Base-by-base conservation (phyloP, 2,797 vertebrate species). In the Furcifer pardalis region DNA sequence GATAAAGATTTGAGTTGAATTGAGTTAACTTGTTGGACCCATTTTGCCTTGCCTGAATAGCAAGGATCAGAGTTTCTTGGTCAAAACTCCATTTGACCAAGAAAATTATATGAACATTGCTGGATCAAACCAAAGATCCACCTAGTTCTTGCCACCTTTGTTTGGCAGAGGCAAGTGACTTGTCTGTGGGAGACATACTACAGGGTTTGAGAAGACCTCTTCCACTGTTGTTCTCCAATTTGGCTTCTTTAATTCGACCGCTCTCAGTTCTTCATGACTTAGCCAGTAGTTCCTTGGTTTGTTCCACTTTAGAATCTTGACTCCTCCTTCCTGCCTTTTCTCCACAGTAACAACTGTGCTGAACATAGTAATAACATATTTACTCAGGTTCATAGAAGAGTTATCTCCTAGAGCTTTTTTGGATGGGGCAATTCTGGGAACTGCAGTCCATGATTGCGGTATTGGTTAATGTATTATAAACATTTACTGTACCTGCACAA, bases 41-140 rank as follows among this genome's bases (percentile, higher is more conserved):
- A 49, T 91, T 92, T 82, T 84, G 90, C 32, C n/a, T 66, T 2
- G 30, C 63, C 19, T 87, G 81, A 84, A 85, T 92, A 90, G 75
- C 56, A 19, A 27, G 37, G 90, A 87, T 83, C 88, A 85, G 32
- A 65, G 15, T 89, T 90, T 81, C 19, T 76, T 84, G 85, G 84
- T 89, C 84, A 23, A 5, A n/a, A 69, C 80, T 84, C 52, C 72
- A 66, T 76, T 84, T 87, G 81, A 79, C 77, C 13, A n/a, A n/a
- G 30, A 25, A 30, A 59, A 23, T 23, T 12, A 21, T 56, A 23
- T 56, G 5, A 27, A 12, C 32, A 12, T 32, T 76, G 32, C 4
- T 59, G 52, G 49, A 59, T 76, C 52, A 76, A 9, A 52, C 17
- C 17, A 52, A 75, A 52, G 23, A 25, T 40, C 25, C 23, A 17